Evolutionary conservation across 92 coral and sea anemone species (phyloP).

Genomic region (Phenganax subtilis): DNA sequence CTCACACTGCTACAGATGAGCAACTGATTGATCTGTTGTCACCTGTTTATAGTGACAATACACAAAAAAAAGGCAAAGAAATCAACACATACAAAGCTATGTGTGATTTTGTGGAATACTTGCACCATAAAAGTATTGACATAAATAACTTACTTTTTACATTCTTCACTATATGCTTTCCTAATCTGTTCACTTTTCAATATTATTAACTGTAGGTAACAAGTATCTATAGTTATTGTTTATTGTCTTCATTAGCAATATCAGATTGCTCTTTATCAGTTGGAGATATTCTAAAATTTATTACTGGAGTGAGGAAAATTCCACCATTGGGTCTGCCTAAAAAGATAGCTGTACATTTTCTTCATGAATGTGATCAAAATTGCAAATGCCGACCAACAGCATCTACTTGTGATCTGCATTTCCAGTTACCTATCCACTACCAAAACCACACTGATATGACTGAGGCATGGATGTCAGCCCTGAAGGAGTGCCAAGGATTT

Average conservation of each 20-base stretch:
- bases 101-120: slow-evolving; percentile 11
- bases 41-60: not conserved
- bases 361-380: not conserved
- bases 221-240: not conserved
- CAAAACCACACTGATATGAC: not conserved
- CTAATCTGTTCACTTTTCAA: not conserved
- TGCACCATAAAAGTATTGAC: not conserved
- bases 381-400: not conserved
- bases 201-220: not conserved
- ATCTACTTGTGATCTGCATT: slow-evolving; percentile 1
- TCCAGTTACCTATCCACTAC: slow-evolving; percentile 1
- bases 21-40: not conserved
- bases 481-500: not conserved
- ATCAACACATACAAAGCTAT: slow-evolving; percentile 18
- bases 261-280: not conserved
- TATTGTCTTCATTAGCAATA: not conserved
- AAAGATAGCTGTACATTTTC: not conserved
- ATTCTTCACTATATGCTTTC: too few species aligned
- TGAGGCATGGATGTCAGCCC: not conserved
- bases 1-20: not conserved
- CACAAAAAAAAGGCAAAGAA: not conserved
- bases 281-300: not conserved
- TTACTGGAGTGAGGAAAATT: slow-evolving; percentile 1
- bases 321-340: not conserved
- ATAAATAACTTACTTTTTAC: not conserved